Conservation (phyloP, 2,888 invertebrate species). For the Himalopsyche anomala region DNA sequence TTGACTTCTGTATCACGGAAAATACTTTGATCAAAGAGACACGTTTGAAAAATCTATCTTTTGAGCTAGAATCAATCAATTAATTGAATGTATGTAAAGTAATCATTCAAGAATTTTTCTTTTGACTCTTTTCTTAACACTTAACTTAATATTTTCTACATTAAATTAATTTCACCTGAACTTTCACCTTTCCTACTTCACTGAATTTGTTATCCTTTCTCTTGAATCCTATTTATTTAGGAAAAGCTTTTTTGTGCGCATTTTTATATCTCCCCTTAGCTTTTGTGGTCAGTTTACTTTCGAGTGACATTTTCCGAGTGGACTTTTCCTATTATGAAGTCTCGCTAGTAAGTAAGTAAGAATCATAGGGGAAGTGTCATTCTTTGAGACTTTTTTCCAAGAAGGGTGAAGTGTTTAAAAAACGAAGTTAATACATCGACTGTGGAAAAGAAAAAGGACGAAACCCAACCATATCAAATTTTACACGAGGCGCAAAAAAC, state of each 20-base stretch:
- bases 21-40: too few relatives aligned
- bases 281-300: conserved; percentile 16
- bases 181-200: neutral
- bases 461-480: too few relatives aligned
- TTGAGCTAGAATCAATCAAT: too few relatives aligned
- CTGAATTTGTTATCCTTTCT: neutral
- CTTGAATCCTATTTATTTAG: conserved; percentile 52
- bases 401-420: neutral
- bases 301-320: conserved; percentile 29
- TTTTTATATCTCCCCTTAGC: neutral
- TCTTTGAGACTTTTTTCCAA: neutral
- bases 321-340: conserved; percentile 50
- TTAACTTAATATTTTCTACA: too few relatives aligned
- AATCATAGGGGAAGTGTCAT: conserved; percentile 31
- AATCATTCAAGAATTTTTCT: too few relatives aligned
- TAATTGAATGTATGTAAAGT: too few relatives aligned
- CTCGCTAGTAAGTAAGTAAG: conserved; percentile 39
- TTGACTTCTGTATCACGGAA: too few relatives aligned
- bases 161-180: neutral
- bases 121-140: too few relatives aligned
- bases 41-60: too few relatives aligned
- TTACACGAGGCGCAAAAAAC: too few relatives aligned
- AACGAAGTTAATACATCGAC: too few relatives aligned
- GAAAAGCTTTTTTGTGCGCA: conserved; percentile 26
- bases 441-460: too few relatives aligned